Percentiles rank a stretch among this genome's conserved stretches.
Conservation (phyloP, 2,888 invertebrate genomes). For the Bembecia ichneumoniformis region DNA sequence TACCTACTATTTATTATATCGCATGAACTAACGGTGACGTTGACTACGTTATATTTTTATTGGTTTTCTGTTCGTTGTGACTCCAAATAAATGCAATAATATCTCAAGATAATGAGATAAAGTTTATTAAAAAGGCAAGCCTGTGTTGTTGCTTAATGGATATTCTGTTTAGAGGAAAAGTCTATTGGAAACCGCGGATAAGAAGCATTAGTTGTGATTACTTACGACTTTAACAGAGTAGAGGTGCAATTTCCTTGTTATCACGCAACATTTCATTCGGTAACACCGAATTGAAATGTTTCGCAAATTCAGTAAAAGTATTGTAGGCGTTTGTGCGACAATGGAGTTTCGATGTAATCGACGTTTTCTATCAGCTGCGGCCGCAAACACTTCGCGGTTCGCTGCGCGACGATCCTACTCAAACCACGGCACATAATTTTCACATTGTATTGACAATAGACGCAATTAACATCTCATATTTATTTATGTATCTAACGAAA, state of each 20-base stretch:
- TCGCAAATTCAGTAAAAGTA: conserved; percentile 67
- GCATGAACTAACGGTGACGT: too few species aligned
- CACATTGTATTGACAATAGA: conserved; percentile 13
- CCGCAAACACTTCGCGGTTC: conserved; percentile 57
- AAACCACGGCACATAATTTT: conserved; percentile 23
- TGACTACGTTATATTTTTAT: too few species aligned
- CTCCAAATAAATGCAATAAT: too few species aligned
- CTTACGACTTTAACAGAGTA: background rate
- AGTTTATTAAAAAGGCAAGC: too few species aligned
- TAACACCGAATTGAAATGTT: conserved; percentile 48
- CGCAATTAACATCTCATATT: background rate
- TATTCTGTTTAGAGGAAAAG: too few species aligned
- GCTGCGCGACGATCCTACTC: conserved; percentile 34
- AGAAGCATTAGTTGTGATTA: background rate
- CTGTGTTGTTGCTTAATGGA: too few species aligned
- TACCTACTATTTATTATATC: too few species aligned
- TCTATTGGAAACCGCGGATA: background rate
- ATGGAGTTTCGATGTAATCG: conserved; percentile 57
- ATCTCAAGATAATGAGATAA: too few species aligned
- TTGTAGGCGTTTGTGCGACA: conserved; percentile 57
- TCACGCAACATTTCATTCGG: conserved; percentile 44
- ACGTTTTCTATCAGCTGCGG: conserved; percentile 68
- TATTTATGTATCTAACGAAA: background rate
- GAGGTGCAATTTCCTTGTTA: conserved; percentile 42
- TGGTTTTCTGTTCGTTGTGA: too few species aligned